Evolutionary conservation across 30 jellyfish, hydroid and myxozoan genomes (phyloP), one percentile per base, ranked within the genome.

Genomic region (Hydra vulgaris): DNA sequence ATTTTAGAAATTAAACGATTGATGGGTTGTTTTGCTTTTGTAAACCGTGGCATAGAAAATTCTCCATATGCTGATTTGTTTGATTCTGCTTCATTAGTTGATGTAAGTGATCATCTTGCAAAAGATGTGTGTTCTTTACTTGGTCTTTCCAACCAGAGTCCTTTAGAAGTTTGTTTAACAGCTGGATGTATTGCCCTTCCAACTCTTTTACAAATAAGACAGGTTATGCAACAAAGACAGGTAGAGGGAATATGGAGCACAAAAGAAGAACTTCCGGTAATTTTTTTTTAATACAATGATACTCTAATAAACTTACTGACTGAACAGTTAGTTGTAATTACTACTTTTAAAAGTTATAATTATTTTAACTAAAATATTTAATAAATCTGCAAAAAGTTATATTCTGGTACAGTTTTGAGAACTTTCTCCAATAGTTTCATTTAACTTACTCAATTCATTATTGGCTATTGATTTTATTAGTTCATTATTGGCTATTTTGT

Each of bases 131-230:
- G 99, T 71, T 55, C 96, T 0, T 74, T 87, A 18, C 94, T 94
- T 20, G 99, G 99, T 1, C 76, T 94, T 25, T 88, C 99, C 18
- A 86, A 83, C 12, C 84, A 87, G 84, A 94, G 99, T 78, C 99
- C 99, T 4, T 80, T 94, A n/a, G 99, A 94, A 87, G 99, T 94
- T 71, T 84, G 98, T 77, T 94, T 92, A 24, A 87, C 96, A 8
- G 90, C 96, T 73, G 98, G 98, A 66, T 92, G 96, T 73, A 80
- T 84, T 21, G 98, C 98, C 8, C 74, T 92, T 72, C 98, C 98
- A 15, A 84, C 94, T 21, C 76, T 92, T 21, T 88, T 92, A 26
- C 98, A 92, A 77, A 84, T 92, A 73, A 87, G 87, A 76, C 98
- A 92, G 82, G 96, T 92, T 0, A 92, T 87, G 98, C 89, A 84